These are phyloP conservation scores for Philonicus albiceps DNA, from an alignment of 2,888 invertebrate species.

Conservation along the genomic window DNA sequence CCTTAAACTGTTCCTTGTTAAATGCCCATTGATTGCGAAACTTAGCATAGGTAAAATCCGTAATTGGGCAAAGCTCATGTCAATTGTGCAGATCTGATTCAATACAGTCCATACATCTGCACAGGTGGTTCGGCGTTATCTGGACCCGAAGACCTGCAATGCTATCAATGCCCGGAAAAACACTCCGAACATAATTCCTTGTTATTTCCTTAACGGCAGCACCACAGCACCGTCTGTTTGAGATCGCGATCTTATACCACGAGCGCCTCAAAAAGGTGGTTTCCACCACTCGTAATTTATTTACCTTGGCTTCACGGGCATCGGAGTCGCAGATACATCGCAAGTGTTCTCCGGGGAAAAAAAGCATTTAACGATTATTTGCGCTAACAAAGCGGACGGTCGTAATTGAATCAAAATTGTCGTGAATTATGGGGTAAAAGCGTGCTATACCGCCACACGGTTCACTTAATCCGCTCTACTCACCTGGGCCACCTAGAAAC, in stretches of 20 bases:
- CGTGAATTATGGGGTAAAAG: neutral
- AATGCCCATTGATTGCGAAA: neutral
- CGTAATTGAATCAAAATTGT: conserved; percentile 18
- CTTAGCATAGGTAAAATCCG: neutral
- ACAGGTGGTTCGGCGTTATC: neutral
- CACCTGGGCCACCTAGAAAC: conserved; percentile 13
- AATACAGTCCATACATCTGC: neutral
- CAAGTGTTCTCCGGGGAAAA: conserved; percentile 3
- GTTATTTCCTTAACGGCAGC: conserved; percentile 7
- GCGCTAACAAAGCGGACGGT: neutral
- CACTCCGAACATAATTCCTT: neutral
- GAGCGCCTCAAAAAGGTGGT: neutral
- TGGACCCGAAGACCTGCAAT: neutral
- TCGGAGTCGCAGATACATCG: neutral
- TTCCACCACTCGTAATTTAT: conserved; percentile 3
- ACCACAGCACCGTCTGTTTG: neutral
- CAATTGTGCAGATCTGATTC: neutral
- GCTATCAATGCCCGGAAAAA: neutral
- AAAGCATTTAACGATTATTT: neutral
- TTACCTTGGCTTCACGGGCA: conserved; percentile 8
- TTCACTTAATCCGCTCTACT: neutral
- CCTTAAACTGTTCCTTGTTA: neutral
- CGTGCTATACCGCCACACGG: neutral
- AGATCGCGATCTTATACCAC: neutral
- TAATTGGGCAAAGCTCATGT: neutral